Evolutionary conservation across 2,113 vertebrate species (phyloP), one percentile per base, ranked within the genome.

Genomic region (Callorhinus ursinus): DNA sequence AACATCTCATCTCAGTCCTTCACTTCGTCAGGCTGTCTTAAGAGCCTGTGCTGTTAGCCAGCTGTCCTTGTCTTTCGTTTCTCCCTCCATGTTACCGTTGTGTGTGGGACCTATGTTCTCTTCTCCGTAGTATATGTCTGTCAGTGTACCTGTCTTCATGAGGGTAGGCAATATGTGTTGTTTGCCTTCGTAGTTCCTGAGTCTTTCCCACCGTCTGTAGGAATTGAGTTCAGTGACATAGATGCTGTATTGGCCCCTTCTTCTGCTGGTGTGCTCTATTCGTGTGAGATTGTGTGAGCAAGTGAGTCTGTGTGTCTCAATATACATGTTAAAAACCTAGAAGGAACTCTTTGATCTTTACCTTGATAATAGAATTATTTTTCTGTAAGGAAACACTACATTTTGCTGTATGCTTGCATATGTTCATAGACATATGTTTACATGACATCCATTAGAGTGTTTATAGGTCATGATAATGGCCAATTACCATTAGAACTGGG

Each of bases 401-500:
- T 55, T 91, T 87, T 80, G 36, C 19, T 93, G 24, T 14, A 39
- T 92, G 6, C 8, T 84, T 88, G 0, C 49, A 6, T 90, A 55
- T 90, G 84, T 88, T 86, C 46, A 91, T n/a, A 90, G 16, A 46
- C 1, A 49, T 26, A 31, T 63, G 2, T 84, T 92, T 39, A 14
- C 15, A 22, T 61, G 33, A 26, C 67, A 26, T 82, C 33, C 81
- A n/a, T 89, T 59, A 42, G 36, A 46, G 2, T 77, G 31, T 2
- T 65, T 84, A 0, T 92, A 76, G 28, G 22, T 15, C 14, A 9
- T 84, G 3, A 53, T 55, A 79, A 84, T 94, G 39, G 22, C 12
- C 57, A 63, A 55, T 96, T 87, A 18, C 8, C 14, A 71, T 65
- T 96, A 71, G 22, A 96, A 83, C 61, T 95, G 21, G 21, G 77